phyloP scores from a whole-genome alignment of 1,140 invertebrate genomes.

The Zaprionus tsacasi region DNA sequence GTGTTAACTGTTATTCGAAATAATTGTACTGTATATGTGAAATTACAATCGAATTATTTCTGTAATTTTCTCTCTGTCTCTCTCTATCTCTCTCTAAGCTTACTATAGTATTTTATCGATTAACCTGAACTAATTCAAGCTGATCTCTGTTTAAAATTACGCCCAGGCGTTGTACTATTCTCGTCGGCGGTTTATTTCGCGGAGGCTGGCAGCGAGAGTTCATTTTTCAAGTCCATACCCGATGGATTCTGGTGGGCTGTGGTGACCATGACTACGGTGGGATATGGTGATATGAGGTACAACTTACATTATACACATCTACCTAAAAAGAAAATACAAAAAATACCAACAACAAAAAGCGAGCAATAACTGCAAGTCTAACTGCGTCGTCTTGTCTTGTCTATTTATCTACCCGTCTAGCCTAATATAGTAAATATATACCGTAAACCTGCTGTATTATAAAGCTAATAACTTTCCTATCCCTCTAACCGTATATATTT shows the following conservation, averaged over 20 bases:
- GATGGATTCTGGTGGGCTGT: constrained; percentile 99
- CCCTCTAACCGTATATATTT: neutral
- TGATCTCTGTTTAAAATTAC: constrained; percentile 76
- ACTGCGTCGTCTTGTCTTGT: constrained; percentile 40
- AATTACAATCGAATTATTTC: neutral
- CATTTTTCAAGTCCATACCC: constrained; percentile 99
- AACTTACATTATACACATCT: constrained; percentile 55
- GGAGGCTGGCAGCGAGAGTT: constrained; percentile 97
- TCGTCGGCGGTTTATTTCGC: constrained; percentile 99
- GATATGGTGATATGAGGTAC: constrained; percentile 99
- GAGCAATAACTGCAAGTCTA: constrained; percentile 33
- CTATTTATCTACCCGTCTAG: constrained; percentile 27
- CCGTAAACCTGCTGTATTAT: constrained; percentile 31
- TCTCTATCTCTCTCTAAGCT: neutral
- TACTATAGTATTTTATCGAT: constrained; percentile 5
- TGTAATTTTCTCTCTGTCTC: neutral
- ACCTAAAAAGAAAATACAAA: constrained; percentile 7
- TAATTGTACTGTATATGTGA: neutral
- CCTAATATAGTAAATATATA: neutral
- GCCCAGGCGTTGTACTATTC: constrained; percentile 98
- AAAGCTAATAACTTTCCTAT: constrained; percentile 33
- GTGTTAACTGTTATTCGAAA: neutral
- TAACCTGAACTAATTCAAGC: constrained; percentile 85
- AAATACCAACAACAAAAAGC: constrained; percentile 24
- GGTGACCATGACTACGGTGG: constrained; percentile 99